A percentile compares a stretch with the other conserved stretches of the same genome.
phyloP scores from a whole-genome alignment of 2,888 invertebrate genomes.

The Ophioninae sp. region DNA sequence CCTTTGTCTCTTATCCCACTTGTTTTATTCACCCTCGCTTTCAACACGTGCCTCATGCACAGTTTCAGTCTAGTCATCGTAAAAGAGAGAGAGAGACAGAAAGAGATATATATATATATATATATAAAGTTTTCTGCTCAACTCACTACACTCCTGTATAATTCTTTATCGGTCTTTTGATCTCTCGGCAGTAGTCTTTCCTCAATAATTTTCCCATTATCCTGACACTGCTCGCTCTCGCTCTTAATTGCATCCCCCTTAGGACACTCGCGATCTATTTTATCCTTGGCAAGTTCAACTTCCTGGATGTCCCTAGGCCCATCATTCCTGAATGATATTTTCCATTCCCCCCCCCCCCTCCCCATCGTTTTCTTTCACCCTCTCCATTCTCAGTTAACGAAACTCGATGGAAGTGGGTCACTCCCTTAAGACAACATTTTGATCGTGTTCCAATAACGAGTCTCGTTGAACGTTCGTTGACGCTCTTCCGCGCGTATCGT shows the following conservation, averaged over 20 bases:
- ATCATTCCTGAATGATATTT: conserved; percentile 13
- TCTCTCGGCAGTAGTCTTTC: conserved; percentile 32
- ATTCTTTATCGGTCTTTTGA: conserved; percentile 42
- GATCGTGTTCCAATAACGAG: conserved; percentile 47
- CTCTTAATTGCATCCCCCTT: conserved; percentile 50
- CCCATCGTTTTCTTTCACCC: no score
- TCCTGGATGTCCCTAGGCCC: conserved; percentile 1
- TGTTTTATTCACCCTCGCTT: conserved; percentile 50
- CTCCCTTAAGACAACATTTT: conserved; percentile 16
- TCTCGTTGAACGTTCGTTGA: not conserved
- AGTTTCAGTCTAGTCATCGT: conserved; percentile 51
- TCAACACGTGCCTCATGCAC: conserved; percentile 73
- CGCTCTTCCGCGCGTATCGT: not conserved
- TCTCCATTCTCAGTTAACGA: conserved; percentile 1
- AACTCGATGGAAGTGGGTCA: conserved; percentile 43
- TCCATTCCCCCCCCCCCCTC: no score
- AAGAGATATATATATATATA: conserved; percentile 12
- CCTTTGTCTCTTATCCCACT: conserved; percentile 38
- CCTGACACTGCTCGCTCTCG: conserved; percentile 21
- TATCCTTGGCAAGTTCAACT: conserved; percentile 22
- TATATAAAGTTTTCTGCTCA: conserved; percentile 50
- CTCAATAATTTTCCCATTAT: conserved; percentile 25
- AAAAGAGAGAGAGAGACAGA: not conserved
- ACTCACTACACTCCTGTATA: conserved; percentile 39
- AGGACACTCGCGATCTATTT: conserved; percentile 27